Evolutionary conservation across 2,888 invertebrate genomes (phyloP).

Genomic region (Lasioglossum calceatum): DNA sequence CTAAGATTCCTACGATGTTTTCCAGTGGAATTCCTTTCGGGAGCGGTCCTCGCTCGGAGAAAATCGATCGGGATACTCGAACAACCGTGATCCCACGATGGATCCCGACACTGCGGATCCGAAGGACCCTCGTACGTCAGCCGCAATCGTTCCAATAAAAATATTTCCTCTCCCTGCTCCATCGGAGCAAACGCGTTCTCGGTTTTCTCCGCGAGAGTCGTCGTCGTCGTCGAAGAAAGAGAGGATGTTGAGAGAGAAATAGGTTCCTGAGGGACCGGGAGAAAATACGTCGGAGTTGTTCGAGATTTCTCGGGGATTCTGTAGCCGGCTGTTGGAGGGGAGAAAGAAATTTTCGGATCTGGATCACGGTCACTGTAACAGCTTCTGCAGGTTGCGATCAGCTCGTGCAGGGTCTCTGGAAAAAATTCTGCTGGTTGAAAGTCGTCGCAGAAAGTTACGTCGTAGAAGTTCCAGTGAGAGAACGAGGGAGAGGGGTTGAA

Average conservation of each 20-base stretch:
- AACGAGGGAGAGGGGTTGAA: not conserved
- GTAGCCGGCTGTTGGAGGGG: not conserved
- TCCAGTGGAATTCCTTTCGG: conserved; percentile 11
- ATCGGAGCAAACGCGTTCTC: conserved; percentile 42
- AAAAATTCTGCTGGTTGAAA: not conserved
- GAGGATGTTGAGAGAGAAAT: conserved; percentile 31
- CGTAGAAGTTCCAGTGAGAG: not conserved
- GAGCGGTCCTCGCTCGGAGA: conserved; percentile 19
- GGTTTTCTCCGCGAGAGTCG: conserved; percentile 46
- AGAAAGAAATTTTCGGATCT: not conserved
- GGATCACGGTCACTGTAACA: conserved; percentile 9
- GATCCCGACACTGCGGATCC: conserved; percentile 44
- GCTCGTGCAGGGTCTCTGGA: not conserved
- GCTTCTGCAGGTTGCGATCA: not conserved
- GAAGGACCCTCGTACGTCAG: conserved; percentile 65
- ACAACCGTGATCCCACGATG: conserved; percentile 48
- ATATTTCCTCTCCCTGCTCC: conserved; percentile 64
- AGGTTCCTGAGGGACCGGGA: conserved; percentile 10
- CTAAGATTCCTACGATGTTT: conserved; percentile 22
- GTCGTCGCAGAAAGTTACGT: conserved; percentile 8
- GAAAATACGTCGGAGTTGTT: conserved; percentile 58
- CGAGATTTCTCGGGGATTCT: conserved; percentile 46
- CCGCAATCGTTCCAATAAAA: conserved; percentile 71
- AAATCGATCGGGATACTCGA: conserved; percentile 55
- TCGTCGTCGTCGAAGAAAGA: not conserved